These are phyloP conservation scores for Erethizon dorsatum DNA, from an alignment of 2,797 vertebrate genomes.

Conservation along the genomic window DNA sequence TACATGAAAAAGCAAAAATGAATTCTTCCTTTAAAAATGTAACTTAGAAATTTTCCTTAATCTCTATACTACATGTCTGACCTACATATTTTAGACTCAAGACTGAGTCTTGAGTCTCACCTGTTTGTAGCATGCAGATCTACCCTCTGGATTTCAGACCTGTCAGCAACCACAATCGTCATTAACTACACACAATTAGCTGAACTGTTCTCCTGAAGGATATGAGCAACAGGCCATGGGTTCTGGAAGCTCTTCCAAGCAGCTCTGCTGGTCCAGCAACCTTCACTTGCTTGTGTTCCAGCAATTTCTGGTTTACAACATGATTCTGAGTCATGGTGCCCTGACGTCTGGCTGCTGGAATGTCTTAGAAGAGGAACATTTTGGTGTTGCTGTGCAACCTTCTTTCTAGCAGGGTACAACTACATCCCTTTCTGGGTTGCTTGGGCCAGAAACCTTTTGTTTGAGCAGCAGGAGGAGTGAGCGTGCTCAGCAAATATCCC, in stretches of 20 bases:
- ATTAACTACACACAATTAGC: too few species aligned
- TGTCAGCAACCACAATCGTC: accelerated
- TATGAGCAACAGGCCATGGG: too few species aligned
- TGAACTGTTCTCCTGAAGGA: accelerated
- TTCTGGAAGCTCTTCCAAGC: neutral
- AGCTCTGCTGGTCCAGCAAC: neutral
- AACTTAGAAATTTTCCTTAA: neutral
- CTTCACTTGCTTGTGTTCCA: neutral
- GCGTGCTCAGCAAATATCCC: constrained; percentile 78
- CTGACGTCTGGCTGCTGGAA: neutral
- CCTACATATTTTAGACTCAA: neutral
- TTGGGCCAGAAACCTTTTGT: neutral
- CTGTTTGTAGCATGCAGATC: neutral
- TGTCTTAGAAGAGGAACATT: neutral
- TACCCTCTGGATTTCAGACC: accelerated
- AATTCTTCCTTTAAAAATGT: neutral
- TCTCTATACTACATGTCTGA: accelerated
- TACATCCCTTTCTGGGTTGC: neutral
- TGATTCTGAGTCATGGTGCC: accelerated
- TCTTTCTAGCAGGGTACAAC: neutral
- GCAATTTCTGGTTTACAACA: neutral
- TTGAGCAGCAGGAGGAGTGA: constrained; percentile 37
- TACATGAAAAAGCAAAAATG: neutral
- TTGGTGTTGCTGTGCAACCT: neutral
- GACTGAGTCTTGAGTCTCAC: too few species aligned